A percentile compares a stretch with the other conserved stretches of the same genome.
These are phyloP conservation scores for Lasius platythorax DNA, from an alignment of 2,888 invertebrate genomes.

Conservation along the genomic window DNA sequence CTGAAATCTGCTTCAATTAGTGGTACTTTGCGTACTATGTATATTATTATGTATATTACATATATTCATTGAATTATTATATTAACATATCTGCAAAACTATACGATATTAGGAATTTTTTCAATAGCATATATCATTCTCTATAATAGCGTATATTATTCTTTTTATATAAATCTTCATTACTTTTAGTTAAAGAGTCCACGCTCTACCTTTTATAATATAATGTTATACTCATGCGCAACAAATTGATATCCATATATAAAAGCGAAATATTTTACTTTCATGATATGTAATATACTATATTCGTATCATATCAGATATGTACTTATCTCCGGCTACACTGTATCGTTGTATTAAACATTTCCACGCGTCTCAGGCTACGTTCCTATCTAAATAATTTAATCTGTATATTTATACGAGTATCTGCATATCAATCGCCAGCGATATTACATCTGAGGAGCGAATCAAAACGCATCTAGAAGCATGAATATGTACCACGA, in stretches of 20 bases:
- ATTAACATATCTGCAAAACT: neutral
- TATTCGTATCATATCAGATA: slow-evolving; percentile 3
- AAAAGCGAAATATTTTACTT: neutral
- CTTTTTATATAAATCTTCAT: neutral
- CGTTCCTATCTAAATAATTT: slow-evolving; percentile 38
- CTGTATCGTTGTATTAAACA: slow-evolving; percentile 28
- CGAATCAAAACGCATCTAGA: slow-evolving; percentile 11
- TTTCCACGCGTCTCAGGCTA: neutral
- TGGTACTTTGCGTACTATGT: neutral
- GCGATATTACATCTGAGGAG: slow-evolving; percentile 8
- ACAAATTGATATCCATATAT: neutral
- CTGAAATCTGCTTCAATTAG: neutral
- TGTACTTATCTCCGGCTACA: neutral
- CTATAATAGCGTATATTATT: neutral
- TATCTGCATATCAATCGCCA: slow-evolving; percentile 17
- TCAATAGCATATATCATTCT: neutral
- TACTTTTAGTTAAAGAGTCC: neutral
- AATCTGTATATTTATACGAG: slow-evolving; percentile 18
- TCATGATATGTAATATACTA: neutral
- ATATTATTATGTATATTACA: neutral
- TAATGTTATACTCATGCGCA: neutral
- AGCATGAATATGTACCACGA: slow-evolving; percentile 15
- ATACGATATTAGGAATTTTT: neutral
- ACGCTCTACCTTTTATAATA: neutral
- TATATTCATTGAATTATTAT: neutral